A percentile compares a stretch with the other conserved stretches of the same genome.
Conservation (phyloP, 2,888 invertebrate genomes). For the Philaethria dido region DNA sequence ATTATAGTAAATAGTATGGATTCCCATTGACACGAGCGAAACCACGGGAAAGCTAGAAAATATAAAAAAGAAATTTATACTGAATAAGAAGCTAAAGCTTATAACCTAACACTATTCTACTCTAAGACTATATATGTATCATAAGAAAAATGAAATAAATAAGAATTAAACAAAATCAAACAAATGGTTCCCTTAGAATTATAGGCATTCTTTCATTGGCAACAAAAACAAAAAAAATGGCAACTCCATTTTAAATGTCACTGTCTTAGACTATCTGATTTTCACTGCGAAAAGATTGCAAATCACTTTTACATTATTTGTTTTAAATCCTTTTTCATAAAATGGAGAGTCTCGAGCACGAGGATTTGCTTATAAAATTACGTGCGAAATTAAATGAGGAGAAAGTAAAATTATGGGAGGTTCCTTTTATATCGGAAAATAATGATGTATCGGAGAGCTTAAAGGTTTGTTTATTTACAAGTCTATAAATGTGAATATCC, state of each 20-base stretch:
- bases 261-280: not conserved
- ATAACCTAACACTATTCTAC: too few relatives aligned
- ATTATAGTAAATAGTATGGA: too few relatives aligned
- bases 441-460: slow-evolving; percentile 67
- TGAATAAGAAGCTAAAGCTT: too few relatives aligned
- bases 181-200: not conserved
- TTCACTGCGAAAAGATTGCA: slow-evolving; percentile 14
- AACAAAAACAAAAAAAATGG: not conserved
- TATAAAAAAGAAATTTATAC: too few relatives aligned
- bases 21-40: too few relatives aligned
- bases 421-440: slow-evolving; percentile 84
- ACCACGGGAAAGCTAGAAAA: too few relatives aligned
- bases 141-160: too few relatives aligned
- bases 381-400: slow-evolving; percentile 87
- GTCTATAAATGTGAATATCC: not conserved
- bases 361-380: slow-evolving; percentile 86
- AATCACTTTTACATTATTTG: slow-evolving; percentile 15
- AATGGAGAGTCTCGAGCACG: slow-evolving; percentile 77
- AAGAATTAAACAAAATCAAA: not conserved
- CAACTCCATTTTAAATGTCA: not conserved
- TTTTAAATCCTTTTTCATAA: not conserved
- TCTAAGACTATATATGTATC: too few relatives aligned
- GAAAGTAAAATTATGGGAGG: slow-evolving; percentile 89
- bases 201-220: not conserved
- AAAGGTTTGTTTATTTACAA: slow-evolving; percentile 63